These are phyloP conservation scores for Drosophila melanosoma DNA, from an alignment of 2,888 invertebrate genomes.

Conservation along the genomic window DNA sequence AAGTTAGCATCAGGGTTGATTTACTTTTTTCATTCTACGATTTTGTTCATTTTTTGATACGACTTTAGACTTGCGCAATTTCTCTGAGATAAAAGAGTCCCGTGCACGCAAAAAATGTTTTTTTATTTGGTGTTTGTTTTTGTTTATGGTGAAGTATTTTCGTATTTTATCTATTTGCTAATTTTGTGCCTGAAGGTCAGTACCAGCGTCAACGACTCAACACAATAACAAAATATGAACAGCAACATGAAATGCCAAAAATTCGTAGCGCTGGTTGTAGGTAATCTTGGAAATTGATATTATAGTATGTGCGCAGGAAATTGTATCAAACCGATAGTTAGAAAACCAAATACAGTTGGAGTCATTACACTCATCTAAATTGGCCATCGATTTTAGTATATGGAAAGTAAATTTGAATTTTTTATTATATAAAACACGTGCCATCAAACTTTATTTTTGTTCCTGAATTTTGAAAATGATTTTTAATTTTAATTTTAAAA, in stretches of 20 bases:
- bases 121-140: slow-evolving; percentile 1
- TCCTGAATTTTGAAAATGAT: neutral
- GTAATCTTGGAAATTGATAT: slow-evolving; percentile 71
- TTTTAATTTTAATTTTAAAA: neutral
- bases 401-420: no score
- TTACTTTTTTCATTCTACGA: neutral
- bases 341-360: slow-evolving; percentile 19
- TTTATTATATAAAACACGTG: no score
- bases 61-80: slow-evolving; percentile 43
- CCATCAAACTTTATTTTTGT: no score
- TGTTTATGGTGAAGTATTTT: slow-evolving; percentile 29
- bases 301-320: slow-evolving; percentile 68
- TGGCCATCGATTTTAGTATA: neutral
- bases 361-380: neutral
- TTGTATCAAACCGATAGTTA: slow-evolving; percentile 49
- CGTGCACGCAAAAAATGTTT: slow-evolving; percentile 27
- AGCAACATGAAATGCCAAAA: slow-evolving; percentile 43
- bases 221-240: slow-evolving; percentile 27
- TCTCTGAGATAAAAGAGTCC: slow-evolving; percentile 41
- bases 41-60: slow-evolving; percentile 22
- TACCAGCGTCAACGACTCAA: slow-evolving; percentile 64
- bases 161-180: slow-evolving; percentile 66
- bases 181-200: slow-evolving; percentile 77
- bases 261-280: slow-evolving; percentile 9
- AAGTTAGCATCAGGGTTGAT: neutral